Percentiles rank a stretch among this genome's conserved stretches.
phyloP scores from a whole-genome alignment of 2,797 vertebrate genomes.

The Dicrostonyx torquatus region DNA sequence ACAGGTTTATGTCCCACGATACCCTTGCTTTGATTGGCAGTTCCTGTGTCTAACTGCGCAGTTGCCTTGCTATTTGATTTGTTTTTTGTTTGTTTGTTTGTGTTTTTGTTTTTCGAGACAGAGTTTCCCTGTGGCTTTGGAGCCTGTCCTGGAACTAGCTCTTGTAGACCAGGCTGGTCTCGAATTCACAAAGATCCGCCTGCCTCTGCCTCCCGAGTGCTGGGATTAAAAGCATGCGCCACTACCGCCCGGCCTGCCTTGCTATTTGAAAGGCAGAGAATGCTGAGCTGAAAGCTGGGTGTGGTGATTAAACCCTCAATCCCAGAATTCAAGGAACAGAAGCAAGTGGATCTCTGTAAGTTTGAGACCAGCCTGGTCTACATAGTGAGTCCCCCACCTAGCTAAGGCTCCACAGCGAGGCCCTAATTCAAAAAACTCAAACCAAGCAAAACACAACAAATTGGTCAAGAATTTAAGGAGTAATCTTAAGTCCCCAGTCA shows the following conservation, averaged over 20 bases:
- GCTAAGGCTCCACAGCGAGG: neutral
- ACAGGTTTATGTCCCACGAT: neutral
- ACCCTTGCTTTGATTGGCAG: neutral
- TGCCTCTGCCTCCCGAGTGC: too few species aligned
- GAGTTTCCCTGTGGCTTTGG: too few species aligned
- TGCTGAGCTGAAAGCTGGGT: neutral
- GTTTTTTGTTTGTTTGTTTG: too few species aligned
- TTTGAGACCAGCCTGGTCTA: neutral
- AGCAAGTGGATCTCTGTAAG: neutral
- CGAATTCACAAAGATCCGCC: too few species aligned
- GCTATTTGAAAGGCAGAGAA: constrained; percentile 37
- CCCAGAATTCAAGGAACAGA: neutral
- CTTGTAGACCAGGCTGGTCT: too few species aligned
- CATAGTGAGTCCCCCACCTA: neutral
- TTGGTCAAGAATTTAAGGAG: neutral
- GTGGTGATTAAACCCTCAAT: neutral
- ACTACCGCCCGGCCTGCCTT: too few species aligned
- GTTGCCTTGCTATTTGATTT: constrained; percentile 38
- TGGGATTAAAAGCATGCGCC: too few species aligned
- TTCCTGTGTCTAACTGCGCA: constrained; percentile 8
- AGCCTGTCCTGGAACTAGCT: too few species aligned
- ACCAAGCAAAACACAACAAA: neutral
- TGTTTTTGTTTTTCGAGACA: too few species aligned
- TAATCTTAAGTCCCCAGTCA: constrained; percentile 21
- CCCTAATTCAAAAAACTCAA: neutral